A percentile compares a stretch with the other conserved stretches of the same genome.
Conservation (phyloP, 2,888 invertebrate species). For the Gnatocerus cornutus region DNA sequence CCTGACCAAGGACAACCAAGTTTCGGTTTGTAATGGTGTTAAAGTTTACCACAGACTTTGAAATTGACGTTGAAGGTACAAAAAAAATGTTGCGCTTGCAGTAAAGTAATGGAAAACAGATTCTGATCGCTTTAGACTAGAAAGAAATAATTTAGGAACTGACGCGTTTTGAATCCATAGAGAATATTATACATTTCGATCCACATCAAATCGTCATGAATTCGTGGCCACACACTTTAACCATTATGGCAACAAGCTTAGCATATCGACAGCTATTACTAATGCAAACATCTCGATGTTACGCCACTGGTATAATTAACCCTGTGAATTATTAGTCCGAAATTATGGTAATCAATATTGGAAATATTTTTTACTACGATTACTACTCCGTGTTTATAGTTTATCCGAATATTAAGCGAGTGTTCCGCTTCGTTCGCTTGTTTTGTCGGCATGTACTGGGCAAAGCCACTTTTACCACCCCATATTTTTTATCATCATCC, state of each 20-base stretch:
- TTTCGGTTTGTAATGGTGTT: constrained; percentile 7
- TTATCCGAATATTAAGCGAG: constrained; percentile 23
- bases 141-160: too few relatives aligned
- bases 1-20: constrained; percentile 10
- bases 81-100: too few relatives aligned
- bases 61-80: neutral
- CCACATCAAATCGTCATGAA: too few relatives aligned
- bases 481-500: constrained; percentile 20
- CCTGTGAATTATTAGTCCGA: neutral
- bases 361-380: neutral
- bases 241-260: neutral
- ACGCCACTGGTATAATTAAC: constrained; percentile 1
- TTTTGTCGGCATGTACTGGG: constrained; percentile 22
- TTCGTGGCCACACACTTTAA: neutral
- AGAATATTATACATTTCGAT: too few relatives aligned
- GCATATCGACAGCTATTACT: neutral
- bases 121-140: too few relatives aligned
- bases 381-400: neutral
- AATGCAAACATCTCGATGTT: neutral
- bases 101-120: too few relatives aligned
- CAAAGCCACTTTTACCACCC: constrained; percentile 20
- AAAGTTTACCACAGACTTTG: constrained; percentile 10
- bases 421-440: constrained; percentile 24
- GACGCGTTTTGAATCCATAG: too few relatives aligned
- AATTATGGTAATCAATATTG: neutral